Percentiles rank a stretch among this genome's conserved stretches.
Conservation (phyloP, 2,113 vertebrate genomes). For the Lophochroa leadbeateri region DNA sequence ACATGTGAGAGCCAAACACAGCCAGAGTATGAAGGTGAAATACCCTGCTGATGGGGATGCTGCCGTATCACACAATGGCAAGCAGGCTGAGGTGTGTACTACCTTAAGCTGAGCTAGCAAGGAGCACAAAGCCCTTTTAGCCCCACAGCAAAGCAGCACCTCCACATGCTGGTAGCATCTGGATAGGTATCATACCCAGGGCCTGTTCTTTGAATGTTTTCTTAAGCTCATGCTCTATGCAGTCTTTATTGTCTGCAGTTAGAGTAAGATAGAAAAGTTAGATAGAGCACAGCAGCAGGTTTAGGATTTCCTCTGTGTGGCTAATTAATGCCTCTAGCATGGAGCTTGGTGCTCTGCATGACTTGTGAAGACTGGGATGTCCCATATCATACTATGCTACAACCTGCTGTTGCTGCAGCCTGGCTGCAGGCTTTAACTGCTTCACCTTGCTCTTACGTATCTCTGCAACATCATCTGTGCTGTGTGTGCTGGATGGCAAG, state of each 20-base stretch:
- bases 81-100: not conserved
- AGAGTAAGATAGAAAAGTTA: not conserved
- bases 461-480: not conserved
- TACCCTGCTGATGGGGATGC: not conserved
- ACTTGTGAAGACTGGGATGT: not conserved
- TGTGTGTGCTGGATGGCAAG: not conserved
- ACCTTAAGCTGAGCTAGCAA: not conserved
- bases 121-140: not conserved
- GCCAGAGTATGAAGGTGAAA: not conserved
- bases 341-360: not conserved
- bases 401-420: not conserved
- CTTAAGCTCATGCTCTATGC: not conserved
- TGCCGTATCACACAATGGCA: fast-evolving
- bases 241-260: not conserved
- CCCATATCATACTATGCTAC: not conserved
- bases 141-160: not conserved
- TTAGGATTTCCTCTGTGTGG: not conserved
- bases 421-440: not conserved
- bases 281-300: not conserved
- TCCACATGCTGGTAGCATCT: fast-evolving
- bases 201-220: not conserved
- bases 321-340: not conserved
- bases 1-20: not conserved
- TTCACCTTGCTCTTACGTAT: not conserved
- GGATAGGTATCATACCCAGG: not conserved